Conservation (phyloP, 1,140 invertebrate genomes). For the Scaptomyza graminum region DNA sequence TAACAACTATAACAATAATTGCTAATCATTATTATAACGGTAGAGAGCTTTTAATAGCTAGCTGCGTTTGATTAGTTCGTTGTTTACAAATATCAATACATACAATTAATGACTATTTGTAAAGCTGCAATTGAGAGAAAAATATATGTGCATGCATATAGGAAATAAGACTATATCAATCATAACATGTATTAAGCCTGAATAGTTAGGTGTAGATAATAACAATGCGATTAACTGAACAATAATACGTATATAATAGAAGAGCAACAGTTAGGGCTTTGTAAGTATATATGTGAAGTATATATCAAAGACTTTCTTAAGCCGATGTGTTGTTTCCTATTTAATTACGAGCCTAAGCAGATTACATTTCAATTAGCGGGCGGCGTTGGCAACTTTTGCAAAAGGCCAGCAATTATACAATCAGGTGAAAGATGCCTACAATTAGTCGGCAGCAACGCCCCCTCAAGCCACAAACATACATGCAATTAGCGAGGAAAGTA, state of each 20-base stretch:
- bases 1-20: constrained; percentile 24
- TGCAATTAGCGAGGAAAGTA: constrained; percentile 67
- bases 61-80: constrained; percentile 58
- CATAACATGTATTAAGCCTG: no score
- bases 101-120: constrained; percentile 52
- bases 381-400: constrained; percentile 33
- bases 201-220: no score
- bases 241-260: no score
- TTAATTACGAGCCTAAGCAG: constrained; percentile 46
- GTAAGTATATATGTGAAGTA: background rate
- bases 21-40: constrained; percentile 44
- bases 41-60: constrained; percentile 69
- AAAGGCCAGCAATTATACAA: constrained; percentile 54
- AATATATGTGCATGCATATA: constrained; percentile 3
- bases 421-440: constrained; percentile 69
- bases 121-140: constrained; percentile 11
- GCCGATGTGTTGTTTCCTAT: background rate
- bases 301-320: background rate
- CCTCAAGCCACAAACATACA: constrained; percentile 28
- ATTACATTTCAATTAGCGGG: constrained; percentile 70
- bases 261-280: background rate
- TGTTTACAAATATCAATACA: constrained; percentile 50
- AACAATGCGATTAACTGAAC: no score
- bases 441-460: constrained; percentile 43
- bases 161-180: background rate